phyloP scores from a whole-genome alignment of 2,113 vertebrate genomes.

The Tragulus kanchil region DNA sequence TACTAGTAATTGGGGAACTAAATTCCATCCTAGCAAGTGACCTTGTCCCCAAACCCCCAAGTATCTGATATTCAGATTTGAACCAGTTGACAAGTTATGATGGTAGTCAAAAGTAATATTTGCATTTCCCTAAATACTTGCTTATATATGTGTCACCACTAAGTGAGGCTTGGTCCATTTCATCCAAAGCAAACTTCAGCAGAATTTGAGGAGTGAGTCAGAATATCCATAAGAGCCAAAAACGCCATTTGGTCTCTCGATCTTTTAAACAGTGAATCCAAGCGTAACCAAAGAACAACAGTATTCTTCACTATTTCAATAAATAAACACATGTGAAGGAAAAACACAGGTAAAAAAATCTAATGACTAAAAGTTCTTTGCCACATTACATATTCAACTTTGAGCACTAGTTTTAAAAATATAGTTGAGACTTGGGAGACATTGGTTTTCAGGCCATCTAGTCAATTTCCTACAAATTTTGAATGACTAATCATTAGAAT shows the following conservation, averaged over 20 bases:
- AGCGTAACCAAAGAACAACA: slow-evolving; percentile 63
- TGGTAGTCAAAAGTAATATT: slow-evolving; percentile 49
- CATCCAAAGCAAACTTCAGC: slow-evolving; percentile 73
- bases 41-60: slow-evolving; percentile 87
- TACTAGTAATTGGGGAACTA: slow-evolving; percentile 86
- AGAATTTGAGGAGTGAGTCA: slow-evolving; percentile 73
- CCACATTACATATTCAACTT: slow-evolving; percentile 43
- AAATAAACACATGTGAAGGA: slow-evolving; percentile 70
- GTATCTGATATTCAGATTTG: neutral
- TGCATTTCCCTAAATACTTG: slow-evolving; percentile 66
- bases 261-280: too few relatives aligned
- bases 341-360: slow-evolving; percentile 59
- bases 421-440: slow-evolving; percentile 36
- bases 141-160: slow-evolving; percentile 66
- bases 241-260: slow-evolving; percentile 71
- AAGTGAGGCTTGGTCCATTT: slow-evolving; percentile 62
- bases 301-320: slow-evolving; percentile 65
- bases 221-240: slow-evolving; percentile 52
- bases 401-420: slow-evolving; percentile 62
- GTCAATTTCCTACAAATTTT: slow-evolving; percentile 56
- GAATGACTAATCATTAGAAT: slow-evolving; percentile 62
- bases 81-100: slow-evolving; percentile 35
- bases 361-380: slow-evolving; percentile 52
- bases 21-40: slow-evolving; percentile 85
- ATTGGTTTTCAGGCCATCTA: slow-evolving; percentile 67